Percentiles rank a stretch among this genome's conserved stretches.
phyloP scores from a whole-genome alignment of 1,140 invertebrate genomes.

The Tribolium madens region DNA sequence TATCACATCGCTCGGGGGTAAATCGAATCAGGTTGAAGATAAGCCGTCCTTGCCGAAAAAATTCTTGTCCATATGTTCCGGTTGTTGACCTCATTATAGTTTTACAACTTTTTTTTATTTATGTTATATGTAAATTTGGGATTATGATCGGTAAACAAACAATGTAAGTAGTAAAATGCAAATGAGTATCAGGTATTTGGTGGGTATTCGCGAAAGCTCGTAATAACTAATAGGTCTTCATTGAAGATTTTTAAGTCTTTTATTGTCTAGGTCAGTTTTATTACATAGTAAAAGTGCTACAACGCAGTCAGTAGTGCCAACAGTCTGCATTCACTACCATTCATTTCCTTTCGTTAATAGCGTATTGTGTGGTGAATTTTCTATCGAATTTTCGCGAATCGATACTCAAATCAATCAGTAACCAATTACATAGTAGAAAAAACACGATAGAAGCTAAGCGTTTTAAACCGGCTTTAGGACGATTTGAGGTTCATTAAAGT shows the following conservation, averaged over 20 bases:
- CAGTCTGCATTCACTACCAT: conserved; percentile 19
- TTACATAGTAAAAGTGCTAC: conserved; percentile 64
- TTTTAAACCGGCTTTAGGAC: not conserved
- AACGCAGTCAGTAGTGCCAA: conserved; percentile 43
- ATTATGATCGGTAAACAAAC: conserved; percentile 24
- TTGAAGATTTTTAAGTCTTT: conserved; percentile 61
- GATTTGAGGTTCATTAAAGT: not conserved
- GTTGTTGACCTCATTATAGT: not conserved
- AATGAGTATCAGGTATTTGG: conserved; percentile 11
- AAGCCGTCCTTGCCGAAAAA: not conserved
- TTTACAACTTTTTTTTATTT: not conserved
- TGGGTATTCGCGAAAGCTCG: conserved; percentile 47
- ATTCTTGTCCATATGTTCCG: not conserved
- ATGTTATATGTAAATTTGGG: conserved; percentile 26
- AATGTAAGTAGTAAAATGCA: conserved; percentile 43
- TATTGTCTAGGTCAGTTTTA: conserved; percentile 65
- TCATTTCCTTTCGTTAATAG: not conserved
- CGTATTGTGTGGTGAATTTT: not conserved
- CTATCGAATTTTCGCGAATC: not conserved
- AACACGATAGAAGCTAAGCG: not conserved
- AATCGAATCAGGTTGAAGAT: not conserved
- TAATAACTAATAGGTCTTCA: conserved; percentile 61
- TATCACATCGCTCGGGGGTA: conserved; percentile 16
- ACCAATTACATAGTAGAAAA: not conserved
- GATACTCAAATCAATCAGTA: not conserved